phyloP scores from a whole-genome alignment of 2,113 vertebrate species.

The Lycocorax pyrrhopterus region DNA sequence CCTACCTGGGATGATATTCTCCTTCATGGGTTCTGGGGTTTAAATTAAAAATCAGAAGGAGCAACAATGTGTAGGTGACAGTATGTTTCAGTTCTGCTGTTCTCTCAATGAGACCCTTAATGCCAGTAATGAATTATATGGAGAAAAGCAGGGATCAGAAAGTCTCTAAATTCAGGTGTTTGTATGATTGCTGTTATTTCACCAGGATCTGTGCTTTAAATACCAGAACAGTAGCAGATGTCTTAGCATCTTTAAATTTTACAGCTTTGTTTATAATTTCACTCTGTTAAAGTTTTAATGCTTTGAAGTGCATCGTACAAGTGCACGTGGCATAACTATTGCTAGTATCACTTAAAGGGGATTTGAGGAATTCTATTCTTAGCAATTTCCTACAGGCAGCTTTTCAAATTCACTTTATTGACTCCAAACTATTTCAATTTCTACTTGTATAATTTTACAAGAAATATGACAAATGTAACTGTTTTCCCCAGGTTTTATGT shows the following conservation, averaged over 20 bases:
- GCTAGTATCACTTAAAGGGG: background rate
- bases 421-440: constrained; percentile 48
- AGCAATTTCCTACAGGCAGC: constrained; percentile 16
- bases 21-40: background rate
- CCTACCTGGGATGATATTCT: background rate
- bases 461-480: constrained; percentile 53
- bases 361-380: background rate
- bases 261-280: constrained; percentile 30
- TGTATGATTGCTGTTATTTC: background rate
- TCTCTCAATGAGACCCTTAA: background rate
- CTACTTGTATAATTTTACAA: constrained; percentile 58
- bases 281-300: background rate
- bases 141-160: background rate
- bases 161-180: background rate
- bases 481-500: constrained; percentile 46
- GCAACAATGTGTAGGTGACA: background rate
- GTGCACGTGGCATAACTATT: background rate
- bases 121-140: background rate
- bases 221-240: background rate
- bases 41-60: background rate
- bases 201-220: background rate
- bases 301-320: background rate
- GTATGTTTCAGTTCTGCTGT: background rate
- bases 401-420: constrained; percentile 49
- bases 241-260: constrained; percentile 34